These are phyloP conservation scores for Anthoscopus minutus DNA, from an alignment of 2,113 vertebrate genomes.

Conservation along the genomic window DNA sequence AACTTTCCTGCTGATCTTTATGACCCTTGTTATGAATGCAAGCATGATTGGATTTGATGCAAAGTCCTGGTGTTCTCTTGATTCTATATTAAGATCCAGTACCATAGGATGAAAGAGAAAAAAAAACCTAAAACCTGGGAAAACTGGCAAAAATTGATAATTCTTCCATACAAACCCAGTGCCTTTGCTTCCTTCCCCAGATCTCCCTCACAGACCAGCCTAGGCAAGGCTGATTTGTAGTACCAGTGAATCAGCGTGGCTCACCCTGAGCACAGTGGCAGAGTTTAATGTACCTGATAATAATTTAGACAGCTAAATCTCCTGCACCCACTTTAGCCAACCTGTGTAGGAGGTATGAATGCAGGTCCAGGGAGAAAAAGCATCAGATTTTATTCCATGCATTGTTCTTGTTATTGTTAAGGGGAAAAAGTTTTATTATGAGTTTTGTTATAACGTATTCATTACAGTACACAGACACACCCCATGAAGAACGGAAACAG, in stretches of 20 bases:
- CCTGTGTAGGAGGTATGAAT: background rate
- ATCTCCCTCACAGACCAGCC: background rate
- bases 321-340: background rate
- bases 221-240: background rate
- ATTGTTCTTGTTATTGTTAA: background rate
- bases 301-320: background rate
- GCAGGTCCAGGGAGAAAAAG: background rate
- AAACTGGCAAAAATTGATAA: background rate
- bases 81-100: background rate
- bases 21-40: background rate
- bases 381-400: background rate
- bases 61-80: background rate
- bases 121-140: background rate
- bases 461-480: background rate
- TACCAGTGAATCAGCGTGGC: background rate
- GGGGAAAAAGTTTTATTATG: background rate
- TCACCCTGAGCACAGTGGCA: rapidly evolving
- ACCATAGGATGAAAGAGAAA: background rate
- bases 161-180: background rate
- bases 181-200: background rate
- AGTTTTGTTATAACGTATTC: background rate
- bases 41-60: background rate
- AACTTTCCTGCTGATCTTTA: background rate
- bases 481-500: background rate
- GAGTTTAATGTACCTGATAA: background rate